Base-by-base conservation (phyloP, 1,140 invertebrate genomes). In the Thaumatotibia leucotreta region DNA sequence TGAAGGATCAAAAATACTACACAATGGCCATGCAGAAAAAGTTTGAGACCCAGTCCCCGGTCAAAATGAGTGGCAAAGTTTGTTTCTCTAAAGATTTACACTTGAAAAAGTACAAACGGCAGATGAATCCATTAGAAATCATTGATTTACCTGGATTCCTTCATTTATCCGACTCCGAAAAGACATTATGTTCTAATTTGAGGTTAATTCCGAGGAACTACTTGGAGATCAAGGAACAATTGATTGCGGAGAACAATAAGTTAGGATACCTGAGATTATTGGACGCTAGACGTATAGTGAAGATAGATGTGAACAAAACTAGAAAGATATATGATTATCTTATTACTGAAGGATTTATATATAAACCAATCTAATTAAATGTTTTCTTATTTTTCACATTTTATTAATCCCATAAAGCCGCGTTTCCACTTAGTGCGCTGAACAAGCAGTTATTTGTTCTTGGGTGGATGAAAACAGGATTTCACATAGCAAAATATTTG, bases 271-370 rank as follows among this genome's bases (percentile, higher is more conserved):
- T 98, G 6, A 93, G 94, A 67, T 89, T 98, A 22, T 93, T 96
- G 17, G 95, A 97, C 81, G 97, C 97, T 0, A 92, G 97, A 50
- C 92, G 92, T 29, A 90, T 98, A 5, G 93, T 98, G 9, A 98
- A 97, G 89, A 98, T 98, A 68, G 97, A 98, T 93, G 97, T 98
- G 0, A 98, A 98, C 88, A 98, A 98, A 90, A 98, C 97, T 1
- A 93, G 97, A 64, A 97, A 97, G 84, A 93, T 98, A 49, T 98
- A 96, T 91, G 97, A 98, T 87, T 96, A 96, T 86, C 91, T 98
- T 2, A 79, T 95, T 4, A 82, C 93, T 62, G 93, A 95, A 79
- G 96, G 95, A 9, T 93, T 94, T 78, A 94, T 97, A 61, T 92
- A 89, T 75, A 93, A 93, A 77, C 90, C 92, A 62, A 49, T 64